These are phyloP conservation scores for Pandemis cinnamomeana DNA, from an alignment of 2,888 invertebrate species.

Conservation along the genomic window DNA sequence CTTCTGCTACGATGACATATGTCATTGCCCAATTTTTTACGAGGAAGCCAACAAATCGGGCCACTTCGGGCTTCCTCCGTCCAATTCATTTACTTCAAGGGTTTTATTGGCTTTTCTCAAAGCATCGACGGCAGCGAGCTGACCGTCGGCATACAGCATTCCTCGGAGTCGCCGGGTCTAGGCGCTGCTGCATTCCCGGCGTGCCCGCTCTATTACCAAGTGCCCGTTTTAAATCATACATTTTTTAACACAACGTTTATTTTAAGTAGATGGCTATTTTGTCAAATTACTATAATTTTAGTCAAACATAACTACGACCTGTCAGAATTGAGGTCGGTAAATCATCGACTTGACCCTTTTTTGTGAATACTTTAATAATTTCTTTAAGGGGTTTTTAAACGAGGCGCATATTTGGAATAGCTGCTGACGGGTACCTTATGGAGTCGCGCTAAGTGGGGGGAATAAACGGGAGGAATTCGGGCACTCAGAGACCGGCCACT, in stretches of 20 bases:
- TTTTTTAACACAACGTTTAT: constrained; percentile 70
- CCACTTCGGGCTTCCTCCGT: constrained; percentile 11
- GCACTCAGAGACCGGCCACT: not conserved
- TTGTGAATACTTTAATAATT: constrained; percentile 77
- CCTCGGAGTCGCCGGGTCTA: constrained; percentile 45
- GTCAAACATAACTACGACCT: constrained; percentile 81
- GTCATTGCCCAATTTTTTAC: constrained; percentile 36
- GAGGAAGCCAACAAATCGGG: constrained; percentile 2
- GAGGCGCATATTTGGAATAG: constrained; percentile 77
- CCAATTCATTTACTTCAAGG: not conserved
- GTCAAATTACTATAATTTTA: constrained; percentile 83
- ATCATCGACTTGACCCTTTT: constrained; percentile 79
- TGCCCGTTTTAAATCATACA: constrained; percentile 60
- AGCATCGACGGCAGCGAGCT: constrained; percentile 8
- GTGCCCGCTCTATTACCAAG: constrained; percentile 69
- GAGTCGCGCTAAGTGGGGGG: constrained; percentile 51
- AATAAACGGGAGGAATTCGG: constrained; percentile 15
- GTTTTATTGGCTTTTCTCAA: constrained; percentile 1
- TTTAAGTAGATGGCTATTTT: constrained; percentile 80
- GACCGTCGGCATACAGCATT: constrained; percentile 49
- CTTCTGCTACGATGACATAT: constrained; percentile 44
- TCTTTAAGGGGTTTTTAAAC: constrained; percentile 82
- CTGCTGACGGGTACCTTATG: constrained; percentile 74
- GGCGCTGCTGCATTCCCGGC: constrained; percentile 60
- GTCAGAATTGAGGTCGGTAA: constrained; percentile 82